Percentiles rank a stretch among this genome's conserved stretches.
Evolutionary conservation across 1,140 invertebrate genomes (phyloP).

Genomic region (Meteorus sp.): DNA sequence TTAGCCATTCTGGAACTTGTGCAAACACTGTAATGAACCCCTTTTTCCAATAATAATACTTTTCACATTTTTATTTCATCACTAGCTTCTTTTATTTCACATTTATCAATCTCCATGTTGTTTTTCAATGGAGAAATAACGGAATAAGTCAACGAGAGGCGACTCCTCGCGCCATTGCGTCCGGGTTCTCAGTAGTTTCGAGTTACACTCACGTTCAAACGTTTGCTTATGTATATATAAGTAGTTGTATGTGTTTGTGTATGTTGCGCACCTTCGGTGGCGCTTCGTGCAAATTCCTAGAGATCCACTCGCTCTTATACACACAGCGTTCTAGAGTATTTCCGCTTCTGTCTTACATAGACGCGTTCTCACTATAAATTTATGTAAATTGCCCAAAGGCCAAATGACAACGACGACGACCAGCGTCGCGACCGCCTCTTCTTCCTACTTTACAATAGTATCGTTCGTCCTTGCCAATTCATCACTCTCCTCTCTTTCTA

Average conservation of each 20-base stretch:
- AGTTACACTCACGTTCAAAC: constrained; percentile 5
- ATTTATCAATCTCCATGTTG: background rate
- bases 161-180: background rate
- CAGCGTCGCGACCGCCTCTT: constrained; percentile 23
- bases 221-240: background rate
- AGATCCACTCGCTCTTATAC: background rate
- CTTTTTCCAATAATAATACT: too few relatives aligned
- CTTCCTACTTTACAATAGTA: constrained; percentile 1
- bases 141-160: too few relatives aligned
- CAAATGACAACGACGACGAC: background rate
- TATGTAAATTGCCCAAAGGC: constrained; percentile 3
- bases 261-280: background rate
- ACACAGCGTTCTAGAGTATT: background rate
- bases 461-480: constrained; percentile 41
- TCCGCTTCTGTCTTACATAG: background rate
- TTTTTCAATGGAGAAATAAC: background rate
- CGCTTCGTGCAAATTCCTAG: constrained; percentile 7
- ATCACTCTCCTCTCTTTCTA: constrained; percentile 40
- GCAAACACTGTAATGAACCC: too few relatives aligned
- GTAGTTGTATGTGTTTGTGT: too few relatives aligned
- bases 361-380: constrained; percentile 7
- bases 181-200: constrained; percentile 20
- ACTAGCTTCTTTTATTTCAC: background rate
- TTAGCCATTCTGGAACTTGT: too few relatives aligned
- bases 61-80: too few relatives aligned